phyloP scores from a whole-genome alignment of 2,797 vertebrate species.

The Atherinosoma microstoma region DNA sequence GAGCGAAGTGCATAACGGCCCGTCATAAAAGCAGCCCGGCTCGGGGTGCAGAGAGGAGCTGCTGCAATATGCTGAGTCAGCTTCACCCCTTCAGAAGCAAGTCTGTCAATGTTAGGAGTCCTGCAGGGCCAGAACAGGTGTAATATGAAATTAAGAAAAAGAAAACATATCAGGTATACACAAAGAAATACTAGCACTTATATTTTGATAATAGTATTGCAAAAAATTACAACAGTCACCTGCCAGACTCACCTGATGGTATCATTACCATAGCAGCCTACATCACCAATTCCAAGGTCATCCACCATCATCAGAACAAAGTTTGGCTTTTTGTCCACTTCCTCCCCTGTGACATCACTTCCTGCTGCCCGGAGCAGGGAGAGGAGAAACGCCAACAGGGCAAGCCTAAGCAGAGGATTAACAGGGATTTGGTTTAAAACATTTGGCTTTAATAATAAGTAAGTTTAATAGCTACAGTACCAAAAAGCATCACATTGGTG shows the following conservation, averaged over 20 bases:
- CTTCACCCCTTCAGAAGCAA: constrained; percentile 89
- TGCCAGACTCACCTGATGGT: constrained; percentile 86
- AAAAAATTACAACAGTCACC: background rate
- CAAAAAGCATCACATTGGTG: background rate
- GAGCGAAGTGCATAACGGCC: constrained; percentile 91
- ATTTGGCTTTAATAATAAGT: background rate
- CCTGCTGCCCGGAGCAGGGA: constrained; percentile 53
- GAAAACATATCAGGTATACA: background rate
- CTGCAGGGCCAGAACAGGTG: constrained; percentile 64
- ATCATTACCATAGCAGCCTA: constrained; percentile 91
- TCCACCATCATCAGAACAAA: constrained; percentile 90
- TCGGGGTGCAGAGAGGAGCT: constrained; percentile 91
- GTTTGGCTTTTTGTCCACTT: constrained; percentile 80
- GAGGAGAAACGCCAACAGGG: constrained; percentile 37
- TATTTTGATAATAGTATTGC: too few relatives aligned
- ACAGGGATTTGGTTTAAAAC: background rate
- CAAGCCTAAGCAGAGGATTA: constrained; percentile 25
- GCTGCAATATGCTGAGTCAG: constrained; percentile 92
- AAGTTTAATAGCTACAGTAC: background rate
- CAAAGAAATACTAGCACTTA: too few relatives aligned
- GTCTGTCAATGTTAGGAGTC: constrained; percentile 91
- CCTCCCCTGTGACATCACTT: constrained; percentile 36
- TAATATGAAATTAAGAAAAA: background rate
- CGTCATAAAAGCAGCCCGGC: constrained; percentile 91
- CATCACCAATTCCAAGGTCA: constrained; percentile 90